Evolutionary conservation across 2,797 vertebrate species (phyloP), one percentile per base, ranked within the genome.

Genomic region (Sciaenops ocellatus): DNA sequence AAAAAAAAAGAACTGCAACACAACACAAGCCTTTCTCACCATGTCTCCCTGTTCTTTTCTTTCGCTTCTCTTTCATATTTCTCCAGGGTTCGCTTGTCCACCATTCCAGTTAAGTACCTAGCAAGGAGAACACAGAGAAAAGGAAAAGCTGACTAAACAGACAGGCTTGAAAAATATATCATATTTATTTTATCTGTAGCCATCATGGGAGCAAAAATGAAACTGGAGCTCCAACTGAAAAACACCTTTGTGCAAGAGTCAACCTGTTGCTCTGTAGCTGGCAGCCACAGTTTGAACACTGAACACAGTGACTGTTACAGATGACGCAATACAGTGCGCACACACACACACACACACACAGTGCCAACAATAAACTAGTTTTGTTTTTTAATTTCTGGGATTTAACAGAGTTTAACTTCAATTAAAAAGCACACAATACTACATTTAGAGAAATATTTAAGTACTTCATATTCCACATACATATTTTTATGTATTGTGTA

Each of bases 31-130:
- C 17, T 5, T 15, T 18, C 92, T 93, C 95, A 99, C 98, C 98
- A 99, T 69, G 98, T 99, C 96, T 99, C 98, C 96, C 98, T 97
- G 96, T 99, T 99, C 95, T 99, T 99, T 87, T 99, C 98, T 94
- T 99, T 99, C 30, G 98, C 98, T 96, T 99, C 98, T 91, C 98
- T 95, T 94, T 99, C 98, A 26, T 99, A 99, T 95, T 99, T 99
- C 88, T 99, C 98, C 93, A 99, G 96, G 54, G 98, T 99, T 90
- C 98, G 95, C 94, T 99, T 99, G 56, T 99, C 98, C 93, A 99
- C 98, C 98, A 99, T 99, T 87, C 98, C 98, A 74, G 98, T 99
- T 88, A 99, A 93, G 91, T 99, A 99, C 98, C 98, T 99, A 38
- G 72, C 77, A 66, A 54, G 5, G 46, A 74, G 34, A 51, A 46